phyloP scores from a whole-genome alignment of 2,888 invertebrate genomes.

The Rhagonycha fulva region DNA sequence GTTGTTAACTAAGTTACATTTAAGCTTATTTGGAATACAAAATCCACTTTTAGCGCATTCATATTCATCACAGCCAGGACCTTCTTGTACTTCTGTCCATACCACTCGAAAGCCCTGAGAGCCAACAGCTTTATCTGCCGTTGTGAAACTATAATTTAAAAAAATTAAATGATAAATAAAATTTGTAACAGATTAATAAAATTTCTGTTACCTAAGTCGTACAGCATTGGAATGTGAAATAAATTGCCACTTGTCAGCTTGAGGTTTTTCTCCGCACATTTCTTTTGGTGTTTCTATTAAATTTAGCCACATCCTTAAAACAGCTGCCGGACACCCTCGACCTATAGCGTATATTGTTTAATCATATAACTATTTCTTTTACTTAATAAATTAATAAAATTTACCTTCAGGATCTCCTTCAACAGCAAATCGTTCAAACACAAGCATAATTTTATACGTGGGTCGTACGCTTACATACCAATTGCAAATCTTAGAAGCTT shows the following conservation, averaged over 20 bases:
- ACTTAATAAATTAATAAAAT: neutral
- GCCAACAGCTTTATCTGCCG: slow-evolving; percentile 93
- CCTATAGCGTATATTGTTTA: slow-evolving; percentile 57
- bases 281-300: slow-evolving; percentile 81
- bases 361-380: neutral
- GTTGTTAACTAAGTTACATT: slow-evolving; percentile 80
- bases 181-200: neutral
- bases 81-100: slow-evolving; percentile 89
- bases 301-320: slow-evolving; percentile 87
- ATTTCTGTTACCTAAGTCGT: slow-evolving; percentile 73
- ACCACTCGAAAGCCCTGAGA: slow-evolving; percentile 91
- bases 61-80: slow-evolving; percentile 70
- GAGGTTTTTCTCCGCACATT: slow-evolving; percentile 84
- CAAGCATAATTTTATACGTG: slow-evolving; percentile 85
- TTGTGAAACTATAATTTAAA: slow-evolving; percentile 77
- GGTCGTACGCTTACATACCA: slow-evolving; percentile 93
- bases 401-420: slow-evolving; percentile 90
- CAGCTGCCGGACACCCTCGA: slow-evolving; percentile 91
- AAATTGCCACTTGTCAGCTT: slow-evolving; percentile 78
- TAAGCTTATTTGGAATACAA: slow-evolving; percentile 78
- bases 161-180: slow-evolving; percentile 22
- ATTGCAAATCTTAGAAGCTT: slow-evolving; percentile 90
- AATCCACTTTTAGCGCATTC: slow-evolving; percentile 72
- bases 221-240: slow-evolving; percentile 85
- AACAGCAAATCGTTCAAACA: slow-evolving; percentile 89